Evolutionary conservation across 53 echinoderm and acorn worm genomes (phyloP).

Genomic region (Luidia sarsii): DNA sequence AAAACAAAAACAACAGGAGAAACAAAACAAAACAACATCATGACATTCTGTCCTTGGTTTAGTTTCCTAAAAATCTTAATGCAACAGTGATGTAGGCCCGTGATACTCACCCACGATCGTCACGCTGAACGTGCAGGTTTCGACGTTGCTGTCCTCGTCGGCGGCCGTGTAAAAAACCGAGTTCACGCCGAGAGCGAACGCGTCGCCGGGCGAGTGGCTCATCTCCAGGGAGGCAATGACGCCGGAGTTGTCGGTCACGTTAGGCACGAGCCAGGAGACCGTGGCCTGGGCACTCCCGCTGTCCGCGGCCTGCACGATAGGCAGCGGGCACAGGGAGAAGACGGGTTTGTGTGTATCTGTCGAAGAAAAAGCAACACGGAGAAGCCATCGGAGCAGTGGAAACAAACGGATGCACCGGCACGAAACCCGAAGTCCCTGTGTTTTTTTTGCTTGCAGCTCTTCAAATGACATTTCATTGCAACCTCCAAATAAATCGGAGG

Average conservation of each 20-base stretch:
- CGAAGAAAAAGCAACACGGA: not conserved
- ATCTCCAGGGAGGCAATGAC: not conserved
- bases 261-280: slow-evolving; percentile 29
- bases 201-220: not conserved
- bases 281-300: not conserved
- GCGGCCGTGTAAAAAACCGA: slow-evolving; percentile 28
- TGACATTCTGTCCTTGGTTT: no score
- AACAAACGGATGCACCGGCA: not conserved
- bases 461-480: not conserved
- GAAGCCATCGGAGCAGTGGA: not conserved
- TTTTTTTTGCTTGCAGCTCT: not conserved
- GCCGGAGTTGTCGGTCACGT: slow-evolving; percentile 31
- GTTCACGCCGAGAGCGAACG: slow-evolving; percentile 9
- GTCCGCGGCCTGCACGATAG: slow-evolving; percentile 9
- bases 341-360: slow-evolving; percentile 32
- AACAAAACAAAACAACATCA: no score
- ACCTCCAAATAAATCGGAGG: not conserved
- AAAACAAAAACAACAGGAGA: no score
- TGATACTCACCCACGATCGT: slow-evolving; percentile 6
- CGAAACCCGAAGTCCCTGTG: not conserved
- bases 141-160: slow-evolving; percentile 18
- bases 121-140: not conserved
- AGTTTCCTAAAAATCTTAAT: not conserved
- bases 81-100: no score
- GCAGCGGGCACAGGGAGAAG: not conserved